phyloP scores from a whole-genome alignment of 2,797 vertebrate genomes.

The Lagocephalus sceleratus region DNA sequence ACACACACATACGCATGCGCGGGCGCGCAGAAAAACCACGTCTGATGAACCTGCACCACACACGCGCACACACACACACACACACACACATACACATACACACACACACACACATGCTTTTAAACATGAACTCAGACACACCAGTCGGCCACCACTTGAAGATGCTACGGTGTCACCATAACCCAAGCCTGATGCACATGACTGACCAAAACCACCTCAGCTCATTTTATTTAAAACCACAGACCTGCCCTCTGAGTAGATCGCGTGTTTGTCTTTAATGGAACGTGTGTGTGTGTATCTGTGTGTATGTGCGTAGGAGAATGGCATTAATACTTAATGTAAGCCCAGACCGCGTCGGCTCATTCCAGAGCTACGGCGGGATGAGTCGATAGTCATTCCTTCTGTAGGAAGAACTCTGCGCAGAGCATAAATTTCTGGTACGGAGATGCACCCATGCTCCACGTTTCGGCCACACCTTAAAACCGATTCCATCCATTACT shows the following conservation, averaged over 20 bases:
- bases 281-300: conserved; percentile 42
- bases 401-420: conserved; percentile 45
- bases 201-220: conserved; percentile 58
- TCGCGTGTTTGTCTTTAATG: conserved; percentile 55
- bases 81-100: conserved; percentile 7
- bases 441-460: conserved; percentile 56
- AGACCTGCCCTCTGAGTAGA: conserved; percentile 42
- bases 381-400: conserved; percentile 58
- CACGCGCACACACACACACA: background rate
- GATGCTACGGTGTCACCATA: conserved; percentile 22
- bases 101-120: conserved; percentile 19
- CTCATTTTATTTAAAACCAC: conserved; percentile 50
- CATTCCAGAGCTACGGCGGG: conserved; percentile 58
- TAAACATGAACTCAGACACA: conserved; percentile 28
- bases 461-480: conserved; percentile 29
- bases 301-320: conserved; percentile 28
- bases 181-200: conserved; percentile 37
- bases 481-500: conserved; percentile 35
- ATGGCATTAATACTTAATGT: conserved; percentile 60
- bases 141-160: conserved; percentile 50
- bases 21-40: too few species aligned
- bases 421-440: conserved; percentile 39
- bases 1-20: too few species aligned
- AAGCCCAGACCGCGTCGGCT: conserved; percentile 67
- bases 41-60: too few species aligned